These are phyloP conservation scores for Brachionus plicatilis DNA, from an alignment of 1,140 invertebrate genomes.

Conservation along the genomic window DNA sequence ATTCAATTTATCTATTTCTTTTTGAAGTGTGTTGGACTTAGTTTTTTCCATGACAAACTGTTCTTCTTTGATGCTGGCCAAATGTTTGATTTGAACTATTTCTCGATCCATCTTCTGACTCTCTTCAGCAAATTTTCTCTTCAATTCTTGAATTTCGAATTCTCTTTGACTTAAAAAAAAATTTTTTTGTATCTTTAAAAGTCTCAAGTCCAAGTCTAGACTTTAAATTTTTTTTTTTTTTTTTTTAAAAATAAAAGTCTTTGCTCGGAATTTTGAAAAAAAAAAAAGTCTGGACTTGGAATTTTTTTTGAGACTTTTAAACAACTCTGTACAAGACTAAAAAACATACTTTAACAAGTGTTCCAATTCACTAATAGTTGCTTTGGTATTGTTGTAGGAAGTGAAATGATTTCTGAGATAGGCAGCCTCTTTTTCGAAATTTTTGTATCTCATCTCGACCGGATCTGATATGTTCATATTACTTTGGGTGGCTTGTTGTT, in stretches of 20 bases:
- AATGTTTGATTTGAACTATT: neutral
- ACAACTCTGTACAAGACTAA: neutral
- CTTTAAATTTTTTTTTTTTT: no score
- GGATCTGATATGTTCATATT: neutral
- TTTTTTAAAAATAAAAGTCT: no score
- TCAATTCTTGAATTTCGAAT: slow-evolving; percentile 26
- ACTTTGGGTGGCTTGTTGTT: neutral
- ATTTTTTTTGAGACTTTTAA: no score
- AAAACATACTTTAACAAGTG: neutral
- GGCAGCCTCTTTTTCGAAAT: neutral
- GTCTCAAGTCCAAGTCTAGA: no score
- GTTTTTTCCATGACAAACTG: neutral
- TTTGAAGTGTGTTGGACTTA: neutral
- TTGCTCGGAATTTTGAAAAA: no score
- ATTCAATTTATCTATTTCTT: slow-evolving; percentile 25
- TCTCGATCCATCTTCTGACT: neutral
- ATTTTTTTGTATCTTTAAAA: neutral
- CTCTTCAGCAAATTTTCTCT: neutral
- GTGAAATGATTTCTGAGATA: slow-evolving; percentile 6
- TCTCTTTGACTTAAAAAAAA: slow-evolving; percentile 8
- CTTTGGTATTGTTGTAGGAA: neutral
- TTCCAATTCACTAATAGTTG: neutral
- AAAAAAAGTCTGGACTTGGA: no score
- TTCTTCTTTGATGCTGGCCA: neutral
- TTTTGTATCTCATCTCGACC: neutral